A percentile compares a stretch with the other conserved stretches of the same genome.
These are phyloP conservation scores for Drosophila arizonae DNA, from an alignment of 1,140 invertebrate genomes.

Conservation along the genomic window DNA sequence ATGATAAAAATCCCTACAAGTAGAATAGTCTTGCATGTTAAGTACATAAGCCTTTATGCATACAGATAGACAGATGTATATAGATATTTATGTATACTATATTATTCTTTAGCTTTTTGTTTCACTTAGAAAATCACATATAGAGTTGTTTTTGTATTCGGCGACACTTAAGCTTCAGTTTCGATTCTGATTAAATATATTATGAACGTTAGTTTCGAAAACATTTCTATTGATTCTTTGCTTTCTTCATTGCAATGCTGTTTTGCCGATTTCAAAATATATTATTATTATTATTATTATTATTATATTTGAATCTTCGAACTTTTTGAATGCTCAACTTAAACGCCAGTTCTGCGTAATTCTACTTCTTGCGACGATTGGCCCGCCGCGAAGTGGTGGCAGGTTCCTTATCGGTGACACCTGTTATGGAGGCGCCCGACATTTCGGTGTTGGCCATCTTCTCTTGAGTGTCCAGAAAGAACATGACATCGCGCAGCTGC, in stretches of 20 bases:
- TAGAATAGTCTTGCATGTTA: constrained; percentile 14
- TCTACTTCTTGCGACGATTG: constrained; percentile 74
- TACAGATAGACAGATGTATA: neutral
- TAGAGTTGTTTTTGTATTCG: constrained; percentile 38
- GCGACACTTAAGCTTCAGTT: constrained; percentile 1
- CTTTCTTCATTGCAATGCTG: neutral
- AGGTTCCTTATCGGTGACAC: constrained; percentile 83
- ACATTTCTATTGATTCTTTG: constrained; percentile 8
- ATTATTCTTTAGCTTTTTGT: constrained; percentile 39
- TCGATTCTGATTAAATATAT: constrained; percentile 1
- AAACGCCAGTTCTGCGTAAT: neutral
- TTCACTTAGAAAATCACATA: constrained; percentile 69
- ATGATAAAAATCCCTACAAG: neutral
- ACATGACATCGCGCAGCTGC: constrained; percentile 97
- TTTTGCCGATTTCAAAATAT: neutral
- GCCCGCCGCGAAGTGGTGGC: constrained; percentile 36
- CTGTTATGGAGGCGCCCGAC: constrained; percentile 86
- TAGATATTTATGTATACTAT: constrained; percentile 15
- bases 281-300: neutral
- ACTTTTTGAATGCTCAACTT: neutral
- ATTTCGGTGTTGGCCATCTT: constrained; percentile 85
- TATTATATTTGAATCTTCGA: neutral
- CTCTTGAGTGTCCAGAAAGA: constrained; percentile 93
- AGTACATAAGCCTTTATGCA: constrained; percentile 10
- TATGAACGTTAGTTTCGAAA: constrained; percentile 32